phyloP scores from a whole-genome alignment of 2,888 invertebrate genomes.

The Stegana nigrithorax region DNA sequence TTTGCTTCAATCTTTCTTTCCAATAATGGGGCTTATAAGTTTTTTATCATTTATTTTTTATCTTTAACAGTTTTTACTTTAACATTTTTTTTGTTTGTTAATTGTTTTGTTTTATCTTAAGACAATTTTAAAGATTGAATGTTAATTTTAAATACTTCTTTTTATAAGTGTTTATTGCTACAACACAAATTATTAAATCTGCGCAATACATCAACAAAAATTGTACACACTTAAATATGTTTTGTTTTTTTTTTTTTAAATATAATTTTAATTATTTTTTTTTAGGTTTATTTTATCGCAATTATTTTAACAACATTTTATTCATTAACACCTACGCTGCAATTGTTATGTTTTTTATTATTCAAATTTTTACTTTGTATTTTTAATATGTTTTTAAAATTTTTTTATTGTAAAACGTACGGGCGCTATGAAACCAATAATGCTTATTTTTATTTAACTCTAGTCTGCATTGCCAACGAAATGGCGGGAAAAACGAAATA shows the following conservation, averaged over 20 bases:
- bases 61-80: constrained; percentile 57
- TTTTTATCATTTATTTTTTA: constrained; percentile 51
- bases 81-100: constrained; percentile 41
- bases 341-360: constrained; percentile 31
- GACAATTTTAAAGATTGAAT: constrained; percentile 47
- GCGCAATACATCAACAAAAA: constrained; percentile 61
- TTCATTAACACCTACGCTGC: constrained; percentile 21
- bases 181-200: constrained; percentile 60
- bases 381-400: constrained; percentile 18
- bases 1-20: constrained; percentile 26
- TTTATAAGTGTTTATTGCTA: constrained; percentile 47
- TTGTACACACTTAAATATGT: constrained; percentile 55
- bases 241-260: constrained; percentile 41
- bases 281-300: constrained; percentile 33
- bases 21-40: constrained; percentile 42
- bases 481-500: not conserved
- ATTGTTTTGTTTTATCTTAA: constrained; percentile 36
- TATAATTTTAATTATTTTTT: constrained; percentile 24
- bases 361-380: constrained; percentile 23
- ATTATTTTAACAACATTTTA: constrained; percentile 48
- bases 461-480: not conserved
- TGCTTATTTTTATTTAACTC: constrained; percentile 48
- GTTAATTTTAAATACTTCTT: constrained; percentile 43
- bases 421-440: constrained; percentile 70
- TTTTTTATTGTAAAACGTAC: constrained; percentile 65